These are phyloP conservation scores for Ochotona curzoniae DNA, from an alignment of 2,113 vertebrate genomes.

Conservation along the genomic window DNA sequence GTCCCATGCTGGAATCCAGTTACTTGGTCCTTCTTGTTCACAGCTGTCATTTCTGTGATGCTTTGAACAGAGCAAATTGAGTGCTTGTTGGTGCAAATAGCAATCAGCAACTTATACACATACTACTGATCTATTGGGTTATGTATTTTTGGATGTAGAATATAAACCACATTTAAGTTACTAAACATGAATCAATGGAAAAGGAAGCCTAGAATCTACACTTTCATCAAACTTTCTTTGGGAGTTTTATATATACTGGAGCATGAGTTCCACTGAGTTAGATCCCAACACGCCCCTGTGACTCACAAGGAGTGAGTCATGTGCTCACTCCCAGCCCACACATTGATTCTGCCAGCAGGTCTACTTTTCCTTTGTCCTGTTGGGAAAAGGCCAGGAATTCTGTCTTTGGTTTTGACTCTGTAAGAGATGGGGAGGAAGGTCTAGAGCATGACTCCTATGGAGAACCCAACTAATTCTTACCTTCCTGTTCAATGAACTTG, in stretches of 20 bases:
- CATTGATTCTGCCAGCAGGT: not conserved
- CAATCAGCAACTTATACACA: slow-evolving; percentile 41
- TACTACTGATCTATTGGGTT: not conserved
- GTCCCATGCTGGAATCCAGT: not conserved
- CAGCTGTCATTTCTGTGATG: not conserved
- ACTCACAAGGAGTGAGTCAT: not conserved
- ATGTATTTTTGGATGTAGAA: not conserved
- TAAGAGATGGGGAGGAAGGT: not conserved
- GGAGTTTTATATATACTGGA: not conserved
- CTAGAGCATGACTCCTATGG: not conserved
- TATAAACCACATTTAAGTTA: not conserved
- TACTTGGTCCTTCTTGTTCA: not conserved
- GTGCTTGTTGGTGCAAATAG: slow-evolving; percentile 1
- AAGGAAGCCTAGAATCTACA: not conserved
- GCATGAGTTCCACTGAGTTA: not conserved
- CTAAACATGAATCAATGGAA: not conserved
- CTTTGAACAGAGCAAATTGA: not conserved
- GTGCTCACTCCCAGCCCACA: not conserved
- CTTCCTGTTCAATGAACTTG: not conserved
- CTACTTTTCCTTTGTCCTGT: not conserved
- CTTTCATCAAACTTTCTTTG: not conserved
- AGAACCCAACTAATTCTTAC: not conserved
- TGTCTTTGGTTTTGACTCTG: slow-evolving; percentile 14
- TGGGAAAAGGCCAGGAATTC: not conserved
- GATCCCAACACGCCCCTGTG: not conserved